Base-by-base conservation (phyloP, 2,797 vertebrate genomes). In the Meriones psammophilus region DNA sequence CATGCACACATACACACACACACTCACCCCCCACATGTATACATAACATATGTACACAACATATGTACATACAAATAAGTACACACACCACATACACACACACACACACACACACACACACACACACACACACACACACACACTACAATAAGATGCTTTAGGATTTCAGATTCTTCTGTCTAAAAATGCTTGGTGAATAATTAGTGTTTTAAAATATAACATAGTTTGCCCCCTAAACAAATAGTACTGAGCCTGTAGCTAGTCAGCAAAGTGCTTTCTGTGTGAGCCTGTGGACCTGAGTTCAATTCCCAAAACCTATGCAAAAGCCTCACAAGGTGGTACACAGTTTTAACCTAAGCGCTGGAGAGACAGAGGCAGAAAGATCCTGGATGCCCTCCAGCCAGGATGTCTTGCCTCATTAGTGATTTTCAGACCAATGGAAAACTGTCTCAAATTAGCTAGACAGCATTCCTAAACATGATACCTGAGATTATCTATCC, bases 211-310 rank as follows among this genome's bases (percentile, higher is more conserved):
- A 89, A 20, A 54, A 83, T 46, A 74, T 14, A 26, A n/a, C 2
- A 69, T 46, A 74, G 2, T 17, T 58, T 85, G 87, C 60, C 6
- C n/a, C 60, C 84, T 88, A 92, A 92, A 68, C 9, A 83, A 93
- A 85, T 26, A 92, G 5, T 86, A 26, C 12, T 86, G 33, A 69
- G 33, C 20, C 1, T 15, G 69, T 69, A 15, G 13, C 46, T 69
- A 54, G 30, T 86, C 64, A n/a, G 33, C 66, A 69, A 17, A 2
- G 0, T n/a, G 22, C 6, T 86, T 86, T 3, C 22, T 36, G 3
- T 54, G 7, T 14, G 9, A 69, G 33, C 20, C 5, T 86, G 33
- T 54, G 33, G 84, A 71, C 66, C 66, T 86, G 33, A 12, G 13
- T 56, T 86, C 46, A 69, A n/a, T n/a, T 85, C 46, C 28, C 64